Evolutionary conservation across 2,797 vertebrate genomes (phyloP).

Genomic region (Acanthurus leucopareius): DNA sequence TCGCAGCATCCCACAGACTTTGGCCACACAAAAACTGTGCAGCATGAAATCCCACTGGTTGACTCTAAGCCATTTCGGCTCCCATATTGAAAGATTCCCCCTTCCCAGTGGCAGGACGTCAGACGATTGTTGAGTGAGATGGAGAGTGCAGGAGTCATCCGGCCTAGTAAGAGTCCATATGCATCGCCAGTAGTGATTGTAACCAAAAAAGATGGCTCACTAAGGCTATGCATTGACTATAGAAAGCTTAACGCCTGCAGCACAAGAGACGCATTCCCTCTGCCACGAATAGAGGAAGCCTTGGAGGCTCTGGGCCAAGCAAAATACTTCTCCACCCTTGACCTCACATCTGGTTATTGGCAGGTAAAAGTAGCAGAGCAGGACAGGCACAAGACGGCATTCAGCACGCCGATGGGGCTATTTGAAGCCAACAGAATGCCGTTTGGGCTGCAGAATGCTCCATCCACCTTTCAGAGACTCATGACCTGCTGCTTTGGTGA

Average conservation of each 20-base stretch:
- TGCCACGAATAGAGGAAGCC: no score
- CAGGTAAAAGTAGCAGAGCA: slow-evolving; percentile 32
- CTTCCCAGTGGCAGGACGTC: slow-evolving; percentile 53
- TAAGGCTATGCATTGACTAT: slow-evolving; percentile 55
- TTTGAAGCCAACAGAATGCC: slow-evolving; percentile 39
- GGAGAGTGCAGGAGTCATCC: slow-evolving; percentile 50
- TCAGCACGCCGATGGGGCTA: slow-evolving; percentile 22
- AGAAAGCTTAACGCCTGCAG: slow-evolving; percentile 58
- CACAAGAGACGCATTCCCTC: slow-evolving; percentile 47
- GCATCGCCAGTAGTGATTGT: slow-evolving; percentile 51
- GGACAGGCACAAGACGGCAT: slow-evolving; percentile 17
- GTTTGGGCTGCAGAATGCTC: slow-evolving; percentile 19
- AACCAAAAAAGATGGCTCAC: slow-evolving; percentile 57
- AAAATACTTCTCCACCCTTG: slow-evolving; percentile 54
- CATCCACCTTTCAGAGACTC: slow-evolving; percentile 56
- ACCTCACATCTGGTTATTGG: no score
- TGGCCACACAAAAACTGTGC: slow-evolving; percentile 42
- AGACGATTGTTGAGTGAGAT: slow-evolving; percentile 42
- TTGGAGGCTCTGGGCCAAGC: slow-evolving; percentile 53
- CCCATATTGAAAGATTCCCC: slow-evolving; percentile 48
- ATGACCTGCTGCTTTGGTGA: slow-evolving; percentile 46
- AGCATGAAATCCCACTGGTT: slow-evolving; percentile 54
- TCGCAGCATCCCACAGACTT: slow-evolving; percentile 27
- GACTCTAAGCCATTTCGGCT: slow-evolving; percentile 47
- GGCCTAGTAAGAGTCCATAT: slow-evolving; percentile 56